Percentiles rank a stretch among this genome's conserved stretches.
Evolutionary conservation across 2,113 vertebrate species (phyloP).

Genomic region (Gila orcuttii): DNA sequence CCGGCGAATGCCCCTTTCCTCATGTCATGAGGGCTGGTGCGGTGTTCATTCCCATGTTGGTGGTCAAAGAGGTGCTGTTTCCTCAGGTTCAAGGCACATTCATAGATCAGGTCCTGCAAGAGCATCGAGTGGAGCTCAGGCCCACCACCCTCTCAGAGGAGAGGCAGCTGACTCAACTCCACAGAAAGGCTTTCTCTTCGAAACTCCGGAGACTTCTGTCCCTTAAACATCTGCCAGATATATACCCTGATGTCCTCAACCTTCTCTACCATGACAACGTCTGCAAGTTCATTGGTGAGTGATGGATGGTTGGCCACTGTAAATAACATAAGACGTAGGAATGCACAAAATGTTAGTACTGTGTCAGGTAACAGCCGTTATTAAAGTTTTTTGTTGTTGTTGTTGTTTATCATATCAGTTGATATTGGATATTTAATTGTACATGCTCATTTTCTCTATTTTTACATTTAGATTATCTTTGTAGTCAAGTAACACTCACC

Average conservation of each 20-base stretch:
- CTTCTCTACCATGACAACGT: conserved; percentile 84
- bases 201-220: conserved; percentile 91
- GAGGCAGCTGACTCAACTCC: conserved; percentile 83
- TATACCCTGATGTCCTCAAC: conserved; percentile 78
- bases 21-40: conserved; percentile 87
- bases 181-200: conserved; percentile 85
- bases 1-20: conserved; percentile 86
- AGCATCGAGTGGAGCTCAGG: conserved; percentile 89
- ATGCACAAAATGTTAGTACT: neutral
- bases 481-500: neutral
- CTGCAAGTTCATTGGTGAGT: conserved; percentile 87
- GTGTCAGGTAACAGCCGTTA: neutral
- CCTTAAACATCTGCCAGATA: conserved; percentile 85
- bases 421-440: neutral
- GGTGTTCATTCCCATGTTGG: conserved; percentile 91
- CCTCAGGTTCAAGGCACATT: conserved; percentile 79
- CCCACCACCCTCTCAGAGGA: conserved; percentile 94
- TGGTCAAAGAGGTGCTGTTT: conserved; percentile 93
- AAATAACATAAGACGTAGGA: neutral
- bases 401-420: neutral
- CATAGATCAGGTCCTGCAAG: conserved; percentile 90
- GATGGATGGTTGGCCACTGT: neutral
- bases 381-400: neutral
- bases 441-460: neutral
- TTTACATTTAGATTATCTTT: neutral